Conservation (phyloP, 2,113 vertebrate genomes). For the Apeltes quadracus region DNA sequence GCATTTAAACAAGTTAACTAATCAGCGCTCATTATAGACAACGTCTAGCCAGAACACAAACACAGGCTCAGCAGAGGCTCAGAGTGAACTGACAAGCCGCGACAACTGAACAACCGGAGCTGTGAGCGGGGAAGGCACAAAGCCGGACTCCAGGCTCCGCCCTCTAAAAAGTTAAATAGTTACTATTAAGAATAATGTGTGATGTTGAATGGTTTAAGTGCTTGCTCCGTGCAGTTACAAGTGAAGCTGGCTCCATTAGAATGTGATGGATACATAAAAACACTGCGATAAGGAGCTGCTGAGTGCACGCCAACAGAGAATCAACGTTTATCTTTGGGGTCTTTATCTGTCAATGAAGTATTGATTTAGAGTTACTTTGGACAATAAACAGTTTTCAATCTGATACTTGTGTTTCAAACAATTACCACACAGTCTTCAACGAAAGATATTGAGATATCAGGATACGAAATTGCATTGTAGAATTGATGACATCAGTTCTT, state of each 20-base stretch:
- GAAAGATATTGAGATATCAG: background rate
- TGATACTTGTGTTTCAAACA: background rate
- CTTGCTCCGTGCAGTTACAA: constrained; percentile 1
- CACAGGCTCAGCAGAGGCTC: constrained; percentile 71
- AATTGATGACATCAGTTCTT: background rate
- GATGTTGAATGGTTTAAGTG: constrained; percentile 31
- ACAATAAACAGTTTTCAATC: background rate
- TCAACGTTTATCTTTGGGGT: background rate
- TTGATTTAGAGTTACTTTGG: background rate
- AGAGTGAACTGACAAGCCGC: constrained; percentile 61
- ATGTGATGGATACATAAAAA: constrained; percentile 24
- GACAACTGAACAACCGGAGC: constrained; percentile 64
- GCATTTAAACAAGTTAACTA: constrained; percentile 79
- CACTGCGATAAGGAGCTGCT: background rate
- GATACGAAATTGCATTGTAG: background rate
- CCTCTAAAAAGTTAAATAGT: constrained; percentile 25
- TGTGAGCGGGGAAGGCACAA: constrained; percentile 27
- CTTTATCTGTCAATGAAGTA: background rate
- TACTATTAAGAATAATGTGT: constrained; percentile 34
- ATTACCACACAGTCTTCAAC: too few relatives aligned
- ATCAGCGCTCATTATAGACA: constrained; percentile 80
- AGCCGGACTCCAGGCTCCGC: constrained; percentile 20
- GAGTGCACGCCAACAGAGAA: background rate
- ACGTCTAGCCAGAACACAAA: constrained; percentile 83
- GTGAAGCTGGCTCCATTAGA: constrained; percentile 1